Evolutionary conservation across 2,797 vertebrate species (phyloP).

Genomic region (Lycodopsis pacificus): DNA sequence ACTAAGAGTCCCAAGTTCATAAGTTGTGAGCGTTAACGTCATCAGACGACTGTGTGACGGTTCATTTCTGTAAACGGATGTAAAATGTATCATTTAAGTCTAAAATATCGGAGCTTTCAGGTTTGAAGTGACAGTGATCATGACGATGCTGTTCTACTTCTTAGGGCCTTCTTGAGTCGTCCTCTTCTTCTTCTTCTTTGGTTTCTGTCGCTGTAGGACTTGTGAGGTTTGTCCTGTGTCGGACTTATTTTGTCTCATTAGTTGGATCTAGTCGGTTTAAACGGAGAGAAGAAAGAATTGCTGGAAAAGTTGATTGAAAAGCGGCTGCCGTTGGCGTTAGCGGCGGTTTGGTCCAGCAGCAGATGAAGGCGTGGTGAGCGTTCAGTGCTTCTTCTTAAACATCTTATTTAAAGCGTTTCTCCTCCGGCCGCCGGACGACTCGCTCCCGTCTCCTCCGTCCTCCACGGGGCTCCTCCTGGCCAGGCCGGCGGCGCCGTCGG

Average conservation of each 20-base stretch:
- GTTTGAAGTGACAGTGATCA: too few relatives aligned
- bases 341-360: not conserved
- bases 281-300: not conserved
- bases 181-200: not conserved
- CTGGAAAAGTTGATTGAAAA: not conserved
- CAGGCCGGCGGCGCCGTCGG: conserved; percentile 79
- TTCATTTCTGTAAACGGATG: too few relatives aligned
- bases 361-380: not conserved
- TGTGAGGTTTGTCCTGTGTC: not conserved
- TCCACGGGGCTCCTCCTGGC: conserved; percentile 84
- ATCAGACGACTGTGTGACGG: too few relatives aligned
- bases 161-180: not conserved
- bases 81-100: too few relatives aligned
- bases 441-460: conserved; percentile 86
- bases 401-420: conserved; percentile 92
- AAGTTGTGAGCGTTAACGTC: too few relatives aligned
- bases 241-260: not conserved
- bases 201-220: not conserved
- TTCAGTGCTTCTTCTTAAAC: conserved; percentile 89
- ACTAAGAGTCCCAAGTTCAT: too few relatives aligned
- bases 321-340: not conserved
- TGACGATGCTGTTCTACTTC: not conserved
- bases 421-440: conserved; percentile 83
- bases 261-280: not conserved
- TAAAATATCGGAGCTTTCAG: too few relatives aligned